Conservation (phyloP, 2,113 vertebrate genomes). For the Platysternon megacephalum region DNA sequence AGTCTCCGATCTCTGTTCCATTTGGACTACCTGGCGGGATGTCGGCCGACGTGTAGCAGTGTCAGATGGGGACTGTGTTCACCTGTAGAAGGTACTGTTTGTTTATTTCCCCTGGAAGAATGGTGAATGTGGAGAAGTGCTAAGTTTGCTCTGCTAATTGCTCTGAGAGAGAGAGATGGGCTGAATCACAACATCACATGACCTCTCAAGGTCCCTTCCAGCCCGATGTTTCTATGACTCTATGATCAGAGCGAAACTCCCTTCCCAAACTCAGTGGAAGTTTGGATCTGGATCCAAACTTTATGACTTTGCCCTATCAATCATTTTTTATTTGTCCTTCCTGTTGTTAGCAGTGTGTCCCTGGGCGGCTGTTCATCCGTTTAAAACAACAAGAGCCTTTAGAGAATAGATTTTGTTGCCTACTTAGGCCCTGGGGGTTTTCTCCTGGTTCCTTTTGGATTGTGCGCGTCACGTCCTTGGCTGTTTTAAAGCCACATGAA, state of each 20-base stretch:
- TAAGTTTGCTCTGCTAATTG: neutral
- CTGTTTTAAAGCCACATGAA: neutral
- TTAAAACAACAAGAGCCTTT: neutral
- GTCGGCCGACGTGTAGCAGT: neutral
- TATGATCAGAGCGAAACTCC: neutral
- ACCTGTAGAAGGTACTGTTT: neutral
- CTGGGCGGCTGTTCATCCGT: neutral
- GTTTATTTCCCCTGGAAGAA: neutral
- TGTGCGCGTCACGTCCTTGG: neutral
- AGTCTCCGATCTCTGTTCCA: neutral
- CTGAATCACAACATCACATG: neutral
- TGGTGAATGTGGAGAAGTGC: neutral
- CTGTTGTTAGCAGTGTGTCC: neutral
- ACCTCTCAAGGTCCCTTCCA: neutral
- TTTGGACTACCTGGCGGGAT: neutral
- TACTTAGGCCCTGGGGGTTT: neutral
- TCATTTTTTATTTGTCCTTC: neutral
- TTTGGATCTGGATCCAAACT: neutral
- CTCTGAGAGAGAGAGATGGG: neutral
- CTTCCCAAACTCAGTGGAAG: neutral
- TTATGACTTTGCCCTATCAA: neutral
- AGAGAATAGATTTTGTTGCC: neutral
- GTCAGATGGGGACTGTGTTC: conserved; percentile 7
- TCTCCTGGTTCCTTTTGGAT: neutral
- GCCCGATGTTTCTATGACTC: neutral